Evolutionary conservation across 2,113 vertebrate species (phyloP), one percentile per base, ranked within the genome.

Genomic region (Actinemys pallida): DNA sequence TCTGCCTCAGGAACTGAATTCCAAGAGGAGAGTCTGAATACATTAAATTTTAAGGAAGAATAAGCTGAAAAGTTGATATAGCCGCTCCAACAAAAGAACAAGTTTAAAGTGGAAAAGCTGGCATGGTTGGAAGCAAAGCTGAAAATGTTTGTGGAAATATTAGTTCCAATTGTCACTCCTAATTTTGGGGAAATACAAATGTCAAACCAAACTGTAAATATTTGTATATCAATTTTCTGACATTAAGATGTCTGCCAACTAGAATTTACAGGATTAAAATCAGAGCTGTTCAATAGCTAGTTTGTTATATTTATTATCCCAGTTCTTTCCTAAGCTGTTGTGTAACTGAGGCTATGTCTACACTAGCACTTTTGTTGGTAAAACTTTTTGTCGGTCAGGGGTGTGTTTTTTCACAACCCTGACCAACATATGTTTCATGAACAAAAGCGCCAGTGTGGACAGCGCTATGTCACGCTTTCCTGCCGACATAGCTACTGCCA

Each of bases 231-330:
- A 3, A 25, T 49, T 84, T 49, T 78, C 45, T 57, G 91, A 3
- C n/a, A 82, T 47, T 92, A 54, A 81, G 39, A 24, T 94, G 78
- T 88, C 56, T 62, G 84, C 87, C 80, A 91, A 96, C 83, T 84
- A 83, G 62, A 97, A 93, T 91, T 92, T 24, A 88, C 35, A 84
- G 83, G 93, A 96, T 91, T 94, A 89, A 93, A 93, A 90, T 86
- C 59, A 88, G 52, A 87, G 83, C 80, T 88, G 52, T 89, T 95
- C 87, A 84, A 39, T 65, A 93, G 82, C 81, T 57, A 29, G 93
- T 93, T 95, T 92, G 82, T 75, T 94, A 93, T 86, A 87, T 65
- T 62, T 83, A 79, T 87, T 92, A 94, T 78, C 94, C 90, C 81
- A 90, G 50, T 86, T 94, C 91, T 95, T 92, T 91, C 50, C 93